Conservation (phyloP, 64 coral and sea anemone species). For the Montipora sp. region DNA sequence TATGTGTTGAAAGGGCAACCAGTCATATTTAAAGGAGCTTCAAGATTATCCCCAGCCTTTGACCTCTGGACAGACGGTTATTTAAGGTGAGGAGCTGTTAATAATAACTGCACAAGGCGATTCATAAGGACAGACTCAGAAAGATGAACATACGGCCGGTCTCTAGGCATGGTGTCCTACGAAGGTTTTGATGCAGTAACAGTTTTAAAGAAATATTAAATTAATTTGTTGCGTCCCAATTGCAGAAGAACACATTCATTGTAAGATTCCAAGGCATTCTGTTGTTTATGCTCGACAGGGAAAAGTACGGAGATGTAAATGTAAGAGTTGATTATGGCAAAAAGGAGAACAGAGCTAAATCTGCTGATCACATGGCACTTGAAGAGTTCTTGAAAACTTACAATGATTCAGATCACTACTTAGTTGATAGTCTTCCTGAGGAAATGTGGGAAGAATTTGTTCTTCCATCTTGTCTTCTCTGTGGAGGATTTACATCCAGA, state of each 20-base stretch:
- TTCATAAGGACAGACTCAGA: too few relatives aligned
- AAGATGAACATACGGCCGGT: too few relatives aligned
- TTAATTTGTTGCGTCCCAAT: neutral
- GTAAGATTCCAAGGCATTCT: neutral
- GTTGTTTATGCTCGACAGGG: conserved; percentile 18
- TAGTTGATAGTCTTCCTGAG: conserved; percentile 82
- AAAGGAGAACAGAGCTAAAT: conserved; percentile 85
- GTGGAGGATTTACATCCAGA: conserved; percentile 89
- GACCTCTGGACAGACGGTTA: conserved; percentile 84
- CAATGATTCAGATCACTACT: conserved; percentile 79
- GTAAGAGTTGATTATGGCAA: conserved; percentile 92
- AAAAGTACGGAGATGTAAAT: conserved; percentile 63
- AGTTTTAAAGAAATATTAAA: neutral
- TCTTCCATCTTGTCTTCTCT: conserved; percentile 76
- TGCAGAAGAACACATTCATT: neutral
- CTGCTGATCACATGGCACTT: conserved; percentile 81
- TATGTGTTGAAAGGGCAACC: conserved; percentile 64
- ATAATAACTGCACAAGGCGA: too few relatives aligned
- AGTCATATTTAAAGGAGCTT: conserved; percentile 89
- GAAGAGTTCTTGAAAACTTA: conserved; percentile 79
- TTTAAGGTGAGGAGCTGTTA: conserved; percentile 49
- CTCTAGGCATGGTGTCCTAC: too few relatives aligned
- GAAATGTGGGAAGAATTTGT: conserved; percentile 86
- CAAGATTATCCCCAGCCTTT: conserved; percentile 77
- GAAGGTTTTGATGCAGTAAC: neutral